phyloP scores from a whole-genome alignment of 2,113 vertebrate species.

The Saccopteryx bilineata region DNA sequence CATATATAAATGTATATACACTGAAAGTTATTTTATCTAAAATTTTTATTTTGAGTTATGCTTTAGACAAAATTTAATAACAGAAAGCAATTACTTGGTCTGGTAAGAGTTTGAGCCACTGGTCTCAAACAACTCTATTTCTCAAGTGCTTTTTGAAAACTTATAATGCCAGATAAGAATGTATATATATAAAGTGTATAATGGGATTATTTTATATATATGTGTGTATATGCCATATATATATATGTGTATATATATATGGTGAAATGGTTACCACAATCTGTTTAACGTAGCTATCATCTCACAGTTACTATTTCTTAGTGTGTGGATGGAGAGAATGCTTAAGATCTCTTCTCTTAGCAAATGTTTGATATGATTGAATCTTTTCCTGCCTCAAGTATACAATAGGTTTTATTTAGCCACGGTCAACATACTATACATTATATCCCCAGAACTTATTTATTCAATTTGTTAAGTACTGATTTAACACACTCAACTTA shows the following conservation, averaged over 20 bases:
- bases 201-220: neutral
- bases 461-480: neutral
- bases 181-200: neutral
- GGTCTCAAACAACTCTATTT: neutral
- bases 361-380: neutral
- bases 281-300: neutral
- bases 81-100: neutral
- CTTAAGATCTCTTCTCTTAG: neutral
- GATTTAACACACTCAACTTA: neutral
- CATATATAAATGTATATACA: neutral
- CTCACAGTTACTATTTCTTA: neutral
- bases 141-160: neutral
- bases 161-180: neutral
- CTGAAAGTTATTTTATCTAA: neutral
- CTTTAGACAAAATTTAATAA: slow-evolving; percentile 26
- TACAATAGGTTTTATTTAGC: neutral
- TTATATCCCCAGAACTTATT: neutral
- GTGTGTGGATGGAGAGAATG: neutral
- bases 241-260: neutral
- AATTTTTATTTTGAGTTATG: neutral
- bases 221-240: neutral
- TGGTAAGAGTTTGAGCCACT: neutral
- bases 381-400: neutral
- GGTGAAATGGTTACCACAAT: neutral
- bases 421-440: neutral